Conservation (phyloP, 2,113 vertebrate genomes). For the Datnioides undecimradiatus region DNA sequence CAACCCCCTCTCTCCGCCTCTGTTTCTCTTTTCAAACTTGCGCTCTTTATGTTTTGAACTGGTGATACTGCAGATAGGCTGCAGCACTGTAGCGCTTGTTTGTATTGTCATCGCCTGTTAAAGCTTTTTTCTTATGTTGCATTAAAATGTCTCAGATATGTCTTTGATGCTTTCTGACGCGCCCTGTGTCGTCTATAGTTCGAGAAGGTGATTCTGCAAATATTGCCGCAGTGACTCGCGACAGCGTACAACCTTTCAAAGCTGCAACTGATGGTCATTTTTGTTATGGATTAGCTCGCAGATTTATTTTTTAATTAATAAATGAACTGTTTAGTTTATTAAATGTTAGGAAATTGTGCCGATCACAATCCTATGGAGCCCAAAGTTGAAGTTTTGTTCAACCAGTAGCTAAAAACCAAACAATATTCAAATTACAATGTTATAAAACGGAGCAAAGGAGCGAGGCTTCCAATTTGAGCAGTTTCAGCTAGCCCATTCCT, state of each 20-base stretch:
- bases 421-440: background rate
- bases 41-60: slow-evolving; percentile 66
- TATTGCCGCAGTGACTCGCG: background rate
- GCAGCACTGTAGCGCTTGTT: slow-evolving; percentile 15
- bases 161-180: slow-evolving; percentile 40
- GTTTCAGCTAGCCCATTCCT: background rate
- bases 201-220: slow-evolving; percentile 10
- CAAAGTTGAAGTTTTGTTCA: background rate
- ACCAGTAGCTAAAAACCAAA: background rate
- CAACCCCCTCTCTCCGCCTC: background rate
- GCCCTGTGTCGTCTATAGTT: slow-evolving; percentile 11
- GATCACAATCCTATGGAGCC: background rate
- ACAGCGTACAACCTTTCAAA: background rate
- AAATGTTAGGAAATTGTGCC: background rate
- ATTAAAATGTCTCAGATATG: slow-evolving; percentile 4
- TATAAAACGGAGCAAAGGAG: background rate
- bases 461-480: background rate
- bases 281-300: background rate
- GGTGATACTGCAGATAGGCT: slow-evolving; percentile 47
- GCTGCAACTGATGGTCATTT: background rate
- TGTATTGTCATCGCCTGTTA: background rate
- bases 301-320: background rate
- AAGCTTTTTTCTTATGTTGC: slow-evolving; percentile 13
- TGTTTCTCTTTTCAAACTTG: slow-evolving; percentile 62
- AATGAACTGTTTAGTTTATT: background rate